A percentile compares a stretch with the other conserved stretches of the same genome.
These are phyloP conservation scores for Spodoptera frugiperda DNA, from an alignment of 1,140 invertebrate species.

Conservation along the genomic window DNA sequence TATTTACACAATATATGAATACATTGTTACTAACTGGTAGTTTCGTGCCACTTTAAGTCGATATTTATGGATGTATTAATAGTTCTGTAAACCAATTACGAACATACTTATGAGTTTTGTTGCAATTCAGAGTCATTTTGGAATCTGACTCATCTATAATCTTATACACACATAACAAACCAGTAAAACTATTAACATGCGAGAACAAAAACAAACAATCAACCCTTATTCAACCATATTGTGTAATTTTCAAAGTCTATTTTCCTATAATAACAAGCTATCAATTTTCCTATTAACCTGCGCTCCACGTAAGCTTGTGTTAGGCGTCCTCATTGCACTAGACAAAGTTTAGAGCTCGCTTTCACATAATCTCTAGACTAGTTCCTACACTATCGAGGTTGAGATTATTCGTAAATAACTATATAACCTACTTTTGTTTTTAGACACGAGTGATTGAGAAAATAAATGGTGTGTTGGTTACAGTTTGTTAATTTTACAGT, in stretches of 20 bases:
- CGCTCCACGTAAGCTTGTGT: slow-evolving; percentile 26
- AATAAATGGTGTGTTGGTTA: too few relatives aligned
- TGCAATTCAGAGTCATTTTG: too few relatives aligned
- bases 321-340: slow-evolving; percentile 31
- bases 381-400: slow-evolving; percentile 13
- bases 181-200: too few relatives aligned
- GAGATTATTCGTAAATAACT: slow-evolving; percentile 11
- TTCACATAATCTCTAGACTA: slow-evolving; percentile 35
- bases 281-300: slow-evolving; percentile 41
- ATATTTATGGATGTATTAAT: too few relatives aligned
- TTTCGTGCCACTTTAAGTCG: too few relatives aligned
- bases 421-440: not conserved
- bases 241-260: slow-evolving; percentile 3
- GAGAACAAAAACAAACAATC: not conserved
- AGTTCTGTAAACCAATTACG: too few relatives aligned
- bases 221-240: not conserved
- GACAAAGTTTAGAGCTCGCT: slow-evolving; percentile 40
- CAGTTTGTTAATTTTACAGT: too few relatives aligned
- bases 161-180: too few relatives aligned
- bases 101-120: too few relatives aligned
- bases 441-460: not conserved
- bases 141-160: too few relatives aligned
- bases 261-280: slow-evolving; percentile 17
- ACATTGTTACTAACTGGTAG: too few relatives aligned
- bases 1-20: too few relatives aligned